Conservation (phyloP, 2,888 invertebrate species). For the Crepidodera aurea region DNA sequence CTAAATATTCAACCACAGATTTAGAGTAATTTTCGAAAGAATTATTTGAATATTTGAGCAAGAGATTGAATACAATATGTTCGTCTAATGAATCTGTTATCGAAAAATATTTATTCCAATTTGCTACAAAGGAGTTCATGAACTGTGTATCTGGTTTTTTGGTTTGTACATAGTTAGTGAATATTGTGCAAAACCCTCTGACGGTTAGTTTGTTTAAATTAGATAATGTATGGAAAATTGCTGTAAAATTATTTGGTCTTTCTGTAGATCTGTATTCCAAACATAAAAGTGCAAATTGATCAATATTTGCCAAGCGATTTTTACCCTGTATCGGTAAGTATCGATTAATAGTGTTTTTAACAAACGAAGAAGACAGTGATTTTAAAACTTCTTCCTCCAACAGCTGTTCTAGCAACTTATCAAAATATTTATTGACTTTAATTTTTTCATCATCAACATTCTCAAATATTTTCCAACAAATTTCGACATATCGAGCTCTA, state of each 20-base stretch:
- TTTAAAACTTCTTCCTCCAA: constrained; percentile 5
- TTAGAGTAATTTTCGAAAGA: constrained; percentile 16
- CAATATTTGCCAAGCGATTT: constrained; percentile 13
- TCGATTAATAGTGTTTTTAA: background rate
- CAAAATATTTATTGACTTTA: constrained; percentile 14
- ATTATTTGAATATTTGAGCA: constrained; percentile 3
- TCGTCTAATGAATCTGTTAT: constrained; percentile 21
- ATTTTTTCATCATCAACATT: constrained; percentile 22
- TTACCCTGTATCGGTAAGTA: constrained; percentile 8
- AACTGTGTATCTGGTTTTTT: constrained; percentile 3
- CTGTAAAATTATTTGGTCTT: background rate
- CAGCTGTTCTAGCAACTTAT: constrained; percentile 4
- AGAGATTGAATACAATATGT: constrained; percentile 14
- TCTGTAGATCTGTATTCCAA: background rate
- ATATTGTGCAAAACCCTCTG: background rate
- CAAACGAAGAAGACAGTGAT: constrained; percentile 9
- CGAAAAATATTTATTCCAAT: constrained; percentile 17
- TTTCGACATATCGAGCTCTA: constrained; percentile 29
- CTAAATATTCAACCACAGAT: constrained; percentile 12
- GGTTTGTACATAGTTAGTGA: background rate
- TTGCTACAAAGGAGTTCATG: constrained; percentile 1
- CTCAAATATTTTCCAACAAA: constrained; percentile 36
- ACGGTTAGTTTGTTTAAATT: background rate
- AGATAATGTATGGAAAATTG: background rate
- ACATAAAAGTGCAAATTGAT: constrained; percentile 7